Evolutionary conservation across 2,113 vertebrate genomes (phyloP).

Genomic region (Sylvia atricapilla): DNA sequence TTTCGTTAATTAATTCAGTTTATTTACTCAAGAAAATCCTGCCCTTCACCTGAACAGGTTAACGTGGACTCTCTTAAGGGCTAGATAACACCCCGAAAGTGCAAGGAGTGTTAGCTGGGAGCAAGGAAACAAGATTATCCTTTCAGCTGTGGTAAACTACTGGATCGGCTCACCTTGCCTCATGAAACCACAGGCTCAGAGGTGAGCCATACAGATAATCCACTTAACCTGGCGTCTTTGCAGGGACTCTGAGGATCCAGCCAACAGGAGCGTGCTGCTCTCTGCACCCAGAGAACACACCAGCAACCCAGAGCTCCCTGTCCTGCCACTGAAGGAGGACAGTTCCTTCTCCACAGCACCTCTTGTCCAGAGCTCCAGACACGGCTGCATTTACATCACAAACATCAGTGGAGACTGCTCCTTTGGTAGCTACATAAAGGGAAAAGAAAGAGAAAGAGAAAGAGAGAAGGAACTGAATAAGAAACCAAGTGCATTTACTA

Average conservation of each 20-base stretch:
- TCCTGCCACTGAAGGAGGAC: background rate
- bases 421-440: background rate
- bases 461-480: background rate
- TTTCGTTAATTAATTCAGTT: background rate
- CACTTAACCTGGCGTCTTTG: rapidly evolving
- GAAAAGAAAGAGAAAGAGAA: background rate
- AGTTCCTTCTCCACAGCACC: background rate
- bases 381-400: background rate
- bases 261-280: background rate
- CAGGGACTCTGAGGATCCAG: background rate
- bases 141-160: background rate
- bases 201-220: background rate
- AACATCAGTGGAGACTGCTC: background rate
- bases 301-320: background rate
- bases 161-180: background rate
- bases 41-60: background rate
- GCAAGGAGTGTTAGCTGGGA: background rate
- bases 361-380: background rate
- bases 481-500: background rate
- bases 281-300: background rate
- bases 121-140: background rate
- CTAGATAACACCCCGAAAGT: background rate
- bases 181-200: background rate
- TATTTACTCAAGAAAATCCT: background rate
- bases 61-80: background rate